phyloP scores from a whole-genome alignment of 2,113 vertebrate species.

The Telmatochromis brichardi region DNA sequence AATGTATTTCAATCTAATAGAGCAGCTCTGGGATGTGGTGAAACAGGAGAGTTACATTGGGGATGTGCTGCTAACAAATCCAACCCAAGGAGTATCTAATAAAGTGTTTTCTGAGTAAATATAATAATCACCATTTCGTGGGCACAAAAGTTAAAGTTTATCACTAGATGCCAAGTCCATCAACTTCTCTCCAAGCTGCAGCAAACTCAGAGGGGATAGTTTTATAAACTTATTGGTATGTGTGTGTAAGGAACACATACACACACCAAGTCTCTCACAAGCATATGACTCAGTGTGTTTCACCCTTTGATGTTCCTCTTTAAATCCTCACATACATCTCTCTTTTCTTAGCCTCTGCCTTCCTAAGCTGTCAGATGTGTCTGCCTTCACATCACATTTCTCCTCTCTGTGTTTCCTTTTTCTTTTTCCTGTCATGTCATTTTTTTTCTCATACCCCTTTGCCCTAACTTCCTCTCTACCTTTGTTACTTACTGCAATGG shows the following conservation, averaged over 20 bases:
- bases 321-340: constrained; percentile 9
- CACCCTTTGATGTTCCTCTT: constrained; percentile 7
- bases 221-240: neutral
- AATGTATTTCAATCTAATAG: neutral
- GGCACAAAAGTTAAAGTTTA: neutral
- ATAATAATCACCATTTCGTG: neutral
- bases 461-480: neutral
- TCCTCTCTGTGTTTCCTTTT: neutral
- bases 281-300: neutral
- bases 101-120: neutral
- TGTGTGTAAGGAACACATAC: neutral
- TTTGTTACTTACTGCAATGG: neutral
- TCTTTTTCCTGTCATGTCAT: neutral
- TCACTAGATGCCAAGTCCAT: neutral
- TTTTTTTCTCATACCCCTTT: neutral
- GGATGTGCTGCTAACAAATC: neutral
- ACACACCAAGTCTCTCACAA: neutral
- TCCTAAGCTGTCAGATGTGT: neutral
- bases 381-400: neutral
- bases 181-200: neutral
- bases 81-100: neutral
- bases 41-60: neutral
- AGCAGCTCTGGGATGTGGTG: neutral
- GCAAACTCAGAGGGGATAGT: neutral
- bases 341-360: neutral